Percentiles rank a stretch among this genome's conserved stretches.
Evolutionary conservation across 2,113 vertebrate species (phyloP).

Genomic region (Spilogale gracilis): DNA sequence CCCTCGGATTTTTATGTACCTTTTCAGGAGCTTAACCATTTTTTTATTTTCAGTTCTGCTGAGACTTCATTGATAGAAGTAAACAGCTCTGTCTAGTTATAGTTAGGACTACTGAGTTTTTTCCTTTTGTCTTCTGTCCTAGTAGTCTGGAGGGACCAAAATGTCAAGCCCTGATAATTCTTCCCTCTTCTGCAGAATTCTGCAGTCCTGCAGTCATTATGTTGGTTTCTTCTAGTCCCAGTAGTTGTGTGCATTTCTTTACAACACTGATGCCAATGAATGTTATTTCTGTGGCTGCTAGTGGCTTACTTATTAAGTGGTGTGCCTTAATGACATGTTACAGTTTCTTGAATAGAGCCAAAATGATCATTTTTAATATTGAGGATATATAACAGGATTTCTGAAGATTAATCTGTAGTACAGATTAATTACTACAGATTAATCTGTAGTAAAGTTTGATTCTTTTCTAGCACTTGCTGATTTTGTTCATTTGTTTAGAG

Average conservation of each 20-base stretch:
- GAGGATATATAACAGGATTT: background rate
- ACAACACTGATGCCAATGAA: background rate
- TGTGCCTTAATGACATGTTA: background rate
- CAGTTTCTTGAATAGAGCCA: background rate
- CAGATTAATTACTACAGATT: background rate
- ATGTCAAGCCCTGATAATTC: background rate
- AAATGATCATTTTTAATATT: background rate
- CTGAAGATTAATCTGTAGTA: background rate
- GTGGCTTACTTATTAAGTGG: background rate
- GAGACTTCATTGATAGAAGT: background rate
- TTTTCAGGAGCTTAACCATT: background rate
- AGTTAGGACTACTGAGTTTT: background rate
- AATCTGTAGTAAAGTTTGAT: background rate
- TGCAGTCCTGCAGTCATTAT: background rate
- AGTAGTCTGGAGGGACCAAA: background rate
- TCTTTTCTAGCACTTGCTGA: background rate
- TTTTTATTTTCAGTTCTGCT: background rate
- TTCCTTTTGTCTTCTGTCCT: background rate
- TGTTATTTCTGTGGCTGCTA: background rate
- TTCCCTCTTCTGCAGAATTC: background rate
- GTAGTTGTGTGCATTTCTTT: background rate
- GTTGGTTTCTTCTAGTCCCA: background rate
- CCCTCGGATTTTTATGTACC: background rate
- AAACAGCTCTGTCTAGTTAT: background rate
- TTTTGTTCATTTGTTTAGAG: background rate